Evolutionary conservation across 2,888 invertebrate species (phyloP), one percentile per base, ranked within the genome.

Genomic region (Metopia argyrocephala): DNA sequence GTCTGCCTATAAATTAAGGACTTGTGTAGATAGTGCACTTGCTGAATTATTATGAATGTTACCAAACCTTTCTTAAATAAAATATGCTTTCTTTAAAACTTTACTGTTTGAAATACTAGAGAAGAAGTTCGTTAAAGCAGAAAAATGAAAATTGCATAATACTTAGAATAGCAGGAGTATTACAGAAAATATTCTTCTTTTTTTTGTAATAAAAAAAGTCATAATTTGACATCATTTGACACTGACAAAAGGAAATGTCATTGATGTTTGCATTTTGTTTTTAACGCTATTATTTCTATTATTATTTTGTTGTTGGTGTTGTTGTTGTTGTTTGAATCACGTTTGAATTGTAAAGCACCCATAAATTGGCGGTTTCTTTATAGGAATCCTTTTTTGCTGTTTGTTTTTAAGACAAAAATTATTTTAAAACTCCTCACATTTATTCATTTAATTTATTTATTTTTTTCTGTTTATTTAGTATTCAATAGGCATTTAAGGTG

Each of bases 211-310:
- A 12, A 70, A 81, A 81, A 81, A 78, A 81, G 56, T 78, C 81
- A 81, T 81, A 78, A 78, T 81, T 81, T 81, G 81, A 81, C 81
- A 81, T 81, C 82, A 78, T 74, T 82, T 82, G 83, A 84, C 84
- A 82, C 81, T 84, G 83, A 85, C 83, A 82, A 81, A 83, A 81
- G 84, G 84, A 85, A 85, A 83, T 84, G 84, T 84, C 84, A 84
- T 66, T 82, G 80, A 57, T 61, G 59, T 62, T 64, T 75, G 79
- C 38, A 52, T 48, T n/a, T 57, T 59, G 50, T 64, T 46, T 15
- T 20, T 28, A 18, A 18, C 56, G 61, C 18, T 50, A 21, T 38
- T 45, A 48, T 23, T 54, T 23, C 7, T 61, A 57, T 1, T 56
- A 27, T 48, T 69, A 15, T 20, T 65, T n/a, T n/a, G n/a, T 38